Conservation (phyloP, 2,888 invertebrate genomes). For the Drosophila nr. medialis region DNA sequence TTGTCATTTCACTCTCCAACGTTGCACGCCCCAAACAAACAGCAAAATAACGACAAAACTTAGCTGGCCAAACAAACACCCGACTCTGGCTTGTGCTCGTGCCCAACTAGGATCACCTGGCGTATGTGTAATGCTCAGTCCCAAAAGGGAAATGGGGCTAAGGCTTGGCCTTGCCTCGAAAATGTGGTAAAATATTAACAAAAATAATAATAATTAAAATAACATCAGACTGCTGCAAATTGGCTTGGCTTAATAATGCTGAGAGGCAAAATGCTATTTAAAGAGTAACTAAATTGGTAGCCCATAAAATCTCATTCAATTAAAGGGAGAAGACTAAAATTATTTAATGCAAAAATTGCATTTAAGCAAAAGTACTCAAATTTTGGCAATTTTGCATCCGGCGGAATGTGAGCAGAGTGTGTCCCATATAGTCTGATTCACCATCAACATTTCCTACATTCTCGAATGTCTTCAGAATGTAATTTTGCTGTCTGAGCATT, state of each 20-base stretch:
- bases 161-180: slow-evolving; percentile 27
- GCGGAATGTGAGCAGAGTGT: neutral
- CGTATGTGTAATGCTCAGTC: slow-evolving; percentile 42
- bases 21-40: slow-evolving; percentile 44
- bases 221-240: neutral
- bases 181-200: slow-evolving; percentile 2
- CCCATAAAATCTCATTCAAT: neutral
- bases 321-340: neutral
- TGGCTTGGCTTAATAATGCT: neutral
- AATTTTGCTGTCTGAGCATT: neutral
- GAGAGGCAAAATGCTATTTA: neutral
- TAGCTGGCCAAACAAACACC: slow-evolving; percentile 19
- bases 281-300: neutral
- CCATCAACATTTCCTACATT: neutral
- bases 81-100: neutral
- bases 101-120: slow-evolving; percentile 37
- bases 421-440: neutral
- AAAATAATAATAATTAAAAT: slow-evolving; percentile 1
- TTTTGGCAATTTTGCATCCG: neutral
- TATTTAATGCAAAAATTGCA: neutral
- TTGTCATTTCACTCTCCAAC: slow-evolving; percentile 71
- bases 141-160: slow-evolving; percentile 57
- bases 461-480: neutral
- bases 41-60: slow-evolving; percentile 18
- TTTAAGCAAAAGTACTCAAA: neutral